Conservation (phyloP, 2,797 vertebrate species). For the Loris lydekkerianus region DNA sequence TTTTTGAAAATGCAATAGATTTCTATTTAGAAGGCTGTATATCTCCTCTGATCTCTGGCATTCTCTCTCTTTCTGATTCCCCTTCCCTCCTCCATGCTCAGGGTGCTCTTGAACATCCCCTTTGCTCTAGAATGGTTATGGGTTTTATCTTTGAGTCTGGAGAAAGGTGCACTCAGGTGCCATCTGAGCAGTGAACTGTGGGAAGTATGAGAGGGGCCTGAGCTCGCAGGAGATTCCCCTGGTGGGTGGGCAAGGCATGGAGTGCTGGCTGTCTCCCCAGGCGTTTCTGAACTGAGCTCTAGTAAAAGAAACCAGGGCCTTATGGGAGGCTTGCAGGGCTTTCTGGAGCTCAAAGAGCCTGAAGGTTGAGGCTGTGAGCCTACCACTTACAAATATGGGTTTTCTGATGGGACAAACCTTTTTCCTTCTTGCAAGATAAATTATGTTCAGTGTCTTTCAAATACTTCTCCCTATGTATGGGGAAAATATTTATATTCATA, state of each 20-base stretch:
- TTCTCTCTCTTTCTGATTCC: not conserved
- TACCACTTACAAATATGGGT: not conserved
- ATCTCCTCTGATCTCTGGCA: accelerated
- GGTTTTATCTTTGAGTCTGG: not conserved
- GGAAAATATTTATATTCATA: not conserved
- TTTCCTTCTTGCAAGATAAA: not conserved
- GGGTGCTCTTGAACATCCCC: no score
- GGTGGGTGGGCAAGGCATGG: accelerated
- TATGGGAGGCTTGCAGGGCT: accelerated
- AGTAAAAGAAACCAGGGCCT: not conserved
- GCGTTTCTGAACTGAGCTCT: not conserved
- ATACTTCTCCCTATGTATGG: not conserved
- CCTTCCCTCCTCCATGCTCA: not conserved
- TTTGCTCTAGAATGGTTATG: not conserved
- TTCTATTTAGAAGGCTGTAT: not conserved
- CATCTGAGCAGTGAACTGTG: not conserved
- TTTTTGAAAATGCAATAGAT: not conserved
- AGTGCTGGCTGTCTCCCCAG: not conserved
- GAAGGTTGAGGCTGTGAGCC: not conserved
- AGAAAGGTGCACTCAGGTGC: not conserved
- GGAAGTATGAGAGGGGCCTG: not conserved
- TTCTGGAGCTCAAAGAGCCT: not conserved
- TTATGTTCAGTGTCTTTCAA: not conserved
- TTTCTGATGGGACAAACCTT: not conserved
- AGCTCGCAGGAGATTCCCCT: not conserved